These are phyloP conservation scores for Proteles cristata DNA, from an alignment of 2,113 vertebrate genomes.

Conservation along the genomic window DNA sequence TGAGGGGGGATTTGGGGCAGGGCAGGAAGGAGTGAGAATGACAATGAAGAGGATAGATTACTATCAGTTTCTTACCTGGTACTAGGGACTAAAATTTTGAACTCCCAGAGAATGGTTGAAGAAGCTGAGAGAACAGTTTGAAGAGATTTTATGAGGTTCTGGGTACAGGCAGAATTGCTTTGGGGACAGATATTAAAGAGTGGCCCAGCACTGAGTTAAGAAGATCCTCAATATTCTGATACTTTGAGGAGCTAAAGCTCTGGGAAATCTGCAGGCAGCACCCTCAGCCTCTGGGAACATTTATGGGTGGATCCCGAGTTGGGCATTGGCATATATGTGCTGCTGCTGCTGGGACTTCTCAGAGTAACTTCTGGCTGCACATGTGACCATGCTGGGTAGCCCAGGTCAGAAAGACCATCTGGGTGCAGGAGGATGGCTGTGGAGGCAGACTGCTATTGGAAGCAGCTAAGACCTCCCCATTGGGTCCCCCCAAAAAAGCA, in stretches of 20 bases:
- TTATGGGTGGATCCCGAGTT: fast-evolving
- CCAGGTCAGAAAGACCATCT: background rate
- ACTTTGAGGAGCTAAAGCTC: background rate
- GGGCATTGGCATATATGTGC: fast-evolving
- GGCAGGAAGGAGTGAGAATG: background rate
- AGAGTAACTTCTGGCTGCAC: no score
- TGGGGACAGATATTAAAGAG: background rate
- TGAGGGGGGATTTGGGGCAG: background rate
- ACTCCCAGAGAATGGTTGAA: background rate
- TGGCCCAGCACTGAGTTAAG: background rate
- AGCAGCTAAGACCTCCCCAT: background rate
- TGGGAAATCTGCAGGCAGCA: background rate
- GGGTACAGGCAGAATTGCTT: background rate
- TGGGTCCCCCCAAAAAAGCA: background rate
- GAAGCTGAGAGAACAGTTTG: background rate
- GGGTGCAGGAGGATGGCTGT: background rate
- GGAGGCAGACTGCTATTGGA: background rate
- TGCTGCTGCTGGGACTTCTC: background rate
- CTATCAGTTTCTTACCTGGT: background rate
- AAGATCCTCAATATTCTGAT: background rate
- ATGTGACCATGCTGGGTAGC: no score
- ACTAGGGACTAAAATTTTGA: background rate
- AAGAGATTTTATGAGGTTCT: background rate
- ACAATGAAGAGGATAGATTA: background rate
- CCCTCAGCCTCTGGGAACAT: background rate